These are phyloP conservation scores for Calliopum simillimum DNA, from an alignment of 2,888 invertebrate species.

Conservation along the genomic window DNA sequence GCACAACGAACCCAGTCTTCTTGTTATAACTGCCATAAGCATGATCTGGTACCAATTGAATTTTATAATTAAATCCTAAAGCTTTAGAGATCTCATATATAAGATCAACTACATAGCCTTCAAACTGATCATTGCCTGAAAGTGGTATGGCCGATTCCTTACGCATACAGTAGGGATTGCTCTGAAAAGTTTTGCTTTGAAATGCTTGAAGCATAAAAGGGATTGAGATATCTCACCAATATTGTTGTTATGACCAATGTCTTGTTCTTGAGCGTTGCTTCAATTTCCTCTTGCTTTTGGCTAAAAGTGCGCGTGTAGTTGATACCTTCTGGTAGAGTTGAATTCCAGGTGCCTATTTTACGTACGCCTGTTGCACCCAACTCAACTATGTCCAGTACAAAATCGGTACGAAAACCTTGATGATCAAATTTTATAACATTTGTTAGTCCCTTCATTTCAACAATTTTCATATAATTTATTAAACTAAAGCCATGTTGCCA, in stretches of 20 bases:
- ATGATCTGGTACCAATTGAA: slow-evolving; percentile 86
- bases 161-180: slow-evolving; percentile 95
- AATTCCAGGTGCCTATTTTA: slow-evolving; percentile 90
- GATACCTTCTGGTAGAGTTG: slow-evolving; percentile 79
- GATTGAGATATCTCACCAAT: slow-evolving; percentile 74
- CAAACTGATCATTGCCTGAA: slow-evolving; percentile 91
- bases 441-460: slow-evolving; percentile 92
- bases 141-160: slow-evolving; percentile 87
- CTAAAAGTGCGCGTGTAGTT: slow-evolving; percentile 89
- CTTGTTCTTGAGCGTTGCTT: slow-evolving; percentile 91
- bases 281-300: slow-evolving; percentile 88
- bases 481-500: slow-evolving; percentile 96
- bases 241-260: slow-evolving; percentile 92
- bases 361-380: slow-evolving; percentile 84
- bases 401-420: slow-evolving; percentile 92
- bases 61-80: slow-evolving; percentile 89
- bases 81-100: slow-evolving; percentile 91
- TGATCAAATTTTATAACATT: slow-evolving; percentile 94
- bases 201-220: not conserved
- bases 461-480: slow-evolving; percentile 97
- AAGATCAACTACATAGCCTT: slow-evolving; percentile 95
- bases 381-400: slow-evolving; percentile 92
- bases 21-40: slow-evolving; percentile 85
- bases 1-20: slow-evolving; percentile 70
- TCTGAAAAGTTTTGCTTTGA: slow-evolving; percentile 71